Conservation (phyloP, 1,140 invertebrate genomes). For the Cataglyphis hispanica region DNA sequence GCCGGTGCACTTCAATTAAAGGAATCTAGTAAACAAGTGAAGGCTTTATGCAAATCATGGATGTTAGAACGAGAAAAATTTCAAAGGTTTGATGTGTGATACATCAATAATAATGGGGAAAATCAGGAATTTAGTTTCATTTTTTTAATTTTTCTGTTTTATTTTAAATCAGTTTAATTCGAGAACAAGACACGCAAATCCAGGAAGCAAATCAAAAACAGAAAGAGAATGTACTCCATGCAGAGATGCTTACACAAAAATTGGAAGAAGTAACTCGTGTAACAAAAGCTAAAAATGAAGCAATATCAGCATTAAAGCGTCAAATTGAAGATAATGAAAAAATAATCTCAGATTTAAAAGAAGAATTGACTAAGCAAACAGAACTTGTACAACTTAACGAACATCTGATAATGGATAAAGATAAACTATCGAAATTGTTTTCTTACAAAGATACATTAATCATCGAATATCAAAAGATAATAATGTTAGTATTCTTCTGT, state of each 20-base stretch:
- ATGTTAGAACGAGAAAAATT: conserved; percentile 67
- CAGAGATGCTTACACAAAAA: conserved; percentile 61
- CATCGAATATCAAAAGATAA: conserved; percentile 61
- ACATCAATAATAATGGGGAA: conserved; percentile 3
- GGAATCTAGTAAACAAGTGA: conserved; percentile 68
- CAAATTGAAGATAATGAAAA: conserved; percentile 64
- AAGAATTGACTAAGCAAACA: conserved; percentile 66
- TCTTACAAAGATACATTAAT: conserved; percentile 71
- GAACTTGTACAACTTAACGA: conserved; percentile 68
- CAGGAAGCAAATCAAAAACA: conserved; percentile 56
- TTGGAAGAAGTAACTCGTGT: conserved; percentile 61
- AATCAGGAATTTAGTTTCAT: neutral
- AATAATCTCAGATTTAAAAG: conserved; percentile 65
- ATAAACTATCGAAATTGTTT: conserved; percentile 71
- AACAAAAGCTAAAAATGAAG: conserved; percentile 49
- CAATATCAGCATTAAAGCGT: conserved; percentile 61
- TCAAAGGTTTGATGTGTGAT: conserved; percentile 63
- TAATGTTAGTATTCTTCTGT: conserved; percentile 70
- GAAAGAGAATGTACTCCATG: conserved; percentile 40
- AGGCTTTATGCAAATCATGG: conserved; percentile 50
- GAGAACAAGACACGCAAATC: conserved; percentile 56
- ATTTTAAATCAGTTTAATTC: conserved; percentile 67
- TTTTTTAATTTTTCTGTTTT: neutral
- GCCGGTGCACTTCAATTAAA: conserved; percentile 61
- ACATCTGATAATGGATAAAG: conserved; percentile 72